These are phyloP conservation scores for Arenaria interpres DNA, from an alignment of 2,113 vertebrate genomes.

Conservation along the genomic window DNA sequence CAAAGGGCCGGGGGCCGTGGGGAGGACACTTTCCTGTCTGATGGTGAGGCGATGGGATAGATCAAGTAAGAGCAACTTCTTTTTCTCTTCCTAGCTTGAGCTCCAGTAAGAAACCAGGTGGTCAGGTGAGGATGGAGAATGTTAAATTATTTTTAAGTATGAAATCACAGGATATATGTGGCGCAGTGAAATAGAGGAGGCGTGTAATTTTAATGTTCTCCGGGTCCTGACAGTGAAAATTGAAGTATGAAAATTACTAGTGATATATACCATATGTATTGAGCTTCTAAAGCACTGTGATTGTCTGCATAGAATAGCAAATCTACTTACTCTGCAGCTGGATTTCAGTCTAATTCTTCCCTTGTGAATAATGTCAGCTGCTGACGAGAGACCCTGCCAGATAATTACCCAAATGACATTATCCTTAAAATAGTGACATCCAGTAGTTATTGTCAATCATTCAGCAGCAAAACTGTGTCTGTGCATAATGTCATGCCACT, in stretches of 20 bases:
- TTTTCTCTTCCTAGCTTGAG: not conserved
- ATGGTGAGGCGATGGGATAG: not conserved
- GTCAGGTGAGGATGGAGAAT: slow-evolving; percentile 24
- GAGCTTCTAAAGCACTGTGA: not conserved
- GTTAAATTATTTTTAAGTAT: not conserved
- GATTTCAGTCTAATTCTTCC: slow-evolving; percentile 31
- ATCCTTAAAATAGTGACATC: slow-evolving; percentile 42
- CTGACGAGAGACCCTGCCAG: not conserved
- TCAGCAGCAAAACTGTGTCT: not conserved
- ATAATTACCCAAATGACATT: not conserved
- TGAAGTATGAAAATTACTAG: not conserved
- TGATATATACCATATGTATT: not conserved
- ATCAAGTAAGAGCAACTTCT: not conserved
- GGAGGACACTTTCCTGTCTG: not conserved
- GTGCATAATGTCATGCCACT: not conserved
- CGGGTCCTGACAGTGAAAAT: not conserved
- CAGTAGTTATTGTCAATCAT: slow-evolving; percentile 50
- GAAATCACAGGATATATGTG: not conserved
- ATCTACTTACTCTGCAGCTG: not conserved
- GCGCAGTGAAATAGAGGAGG: not conserved
- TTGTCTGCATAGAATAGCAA: not conserved
- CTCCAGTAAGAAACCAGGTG: not conserved
- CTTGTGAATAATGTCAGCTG: not conserved
- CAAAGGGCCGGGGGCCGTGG: not conserved
- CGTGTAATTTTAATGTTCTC: not conserved